A percentile compares a stretch with the other conserved stretches of the same genome.
Conservation (phyloP, 1,140 invertebrate genomes). For the Ostrea edulis region DNA sequence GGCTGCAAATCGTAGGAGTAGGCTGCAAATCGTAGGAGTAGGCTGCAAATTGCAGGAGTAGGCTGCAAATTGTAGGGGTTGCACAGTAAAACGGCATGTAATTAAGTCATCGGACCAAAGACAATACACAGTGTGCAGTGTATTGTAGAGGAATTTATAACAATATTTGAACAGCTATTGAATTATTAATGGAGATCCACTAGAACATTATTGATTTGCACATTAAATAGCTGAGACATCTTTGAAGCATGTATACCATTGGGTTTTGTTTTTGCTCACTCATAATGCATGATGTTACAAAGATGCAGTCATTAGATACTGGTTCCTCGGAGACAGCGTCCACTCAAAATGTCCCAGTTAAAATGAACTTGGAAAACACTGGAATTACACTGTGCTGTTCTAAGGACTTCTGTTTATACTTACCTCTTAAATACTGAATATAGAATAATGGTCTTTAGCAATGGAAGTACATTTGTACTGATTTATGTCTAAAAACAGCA, state of each 20-base stretch:
- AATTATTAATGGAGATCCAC: slow-evolving; percentile 32
- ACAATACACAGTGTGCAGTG: background rate
- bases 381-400: too few relatives aligned
- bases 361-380: background rate
- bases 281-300: background rate
- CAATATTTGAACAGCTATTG: slow-evolving; percentile 29
- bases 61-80: too few relatives aligned
- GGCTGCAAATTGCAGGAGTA: too few relatives aligned
- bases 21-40: too few relatives aligned
- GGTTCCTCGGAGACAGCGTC: background rate
- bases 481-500: too few relatives aligned
- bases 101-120: slow-evolving; percentile 28
- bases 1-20: too few relatives aligned
- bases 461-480: too few relatives aligned
- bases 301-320: background rate
- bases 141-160: slow-evolving; percentile 12
- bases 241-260: slow-evolving; percentile 21
- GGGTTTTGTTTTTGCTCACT: background rate
- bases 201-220: slow-evolving; percentile 31
- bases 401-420: too few relatives aligned
- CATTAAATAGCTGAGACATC: slow-evolving; percentile 32
- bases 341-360: background rate
- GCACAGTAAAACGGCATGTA: background rate
- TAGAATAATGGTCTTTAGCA: too few relatives aligned
- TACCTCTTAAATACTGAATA: too few relatives aligned